phyloP scores from a whole-genome alignment of 2,797 vertebrate species.

The Psittacula derbiana region DNA sequence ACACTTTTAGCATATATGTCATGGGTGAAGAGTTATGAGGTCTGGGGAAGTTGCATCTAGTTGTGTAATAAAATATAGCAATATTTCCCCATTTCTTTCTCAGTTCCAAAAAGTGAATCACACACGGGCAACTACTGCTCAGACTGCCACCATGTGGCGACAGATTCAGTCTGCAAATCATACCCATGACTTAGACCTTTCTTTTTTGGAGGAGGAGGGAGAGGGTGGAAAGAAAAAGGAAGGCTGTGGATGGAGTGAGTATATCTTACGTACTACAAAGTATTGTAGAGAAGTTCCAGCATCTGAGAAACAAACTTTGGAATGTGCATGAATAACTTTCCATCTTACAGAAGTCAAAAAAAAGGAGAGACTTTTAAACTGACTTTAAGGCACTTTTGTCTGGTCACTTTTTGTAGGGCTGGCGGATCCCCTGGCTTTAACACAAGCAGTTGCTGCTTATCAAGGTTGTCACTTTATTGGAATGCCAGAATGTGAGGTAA shows the following conservation, averaged over 20 bases:
- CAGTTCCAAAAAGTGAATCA: neutral
- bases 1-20: neutral
- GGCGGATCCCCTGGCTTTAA: constrained; percentile 90
- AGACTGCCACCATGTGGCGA: neutral
- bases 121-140: neutral
- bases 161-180: neutral
- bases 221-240: neutral
- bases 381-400: neutral
- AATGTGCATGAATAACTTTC: neutral
- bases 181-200: neutral
- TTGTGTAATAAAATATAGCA: neutral
- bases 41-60: neutral
- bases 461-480: constrained; percentile 97
- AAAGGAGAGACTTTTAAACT: neutral
- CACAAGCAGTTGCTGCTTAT: constrained; percentile 93
- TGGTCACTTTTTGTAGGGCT: constrained; percentile 78
- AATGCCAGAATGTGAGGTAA: constrained; percentile 98
- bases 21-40: neutral
- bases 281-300: neutral
- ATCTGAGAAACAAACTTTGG: neutral
- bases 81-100: neutral
- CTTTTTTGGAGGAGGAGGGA: neutral
- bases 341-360: neutral
- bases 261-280: neutral
- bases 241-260: neutral